Conservation (phyloP, 2,113 vertebrate species). For the Zingel zingel region DNA sequence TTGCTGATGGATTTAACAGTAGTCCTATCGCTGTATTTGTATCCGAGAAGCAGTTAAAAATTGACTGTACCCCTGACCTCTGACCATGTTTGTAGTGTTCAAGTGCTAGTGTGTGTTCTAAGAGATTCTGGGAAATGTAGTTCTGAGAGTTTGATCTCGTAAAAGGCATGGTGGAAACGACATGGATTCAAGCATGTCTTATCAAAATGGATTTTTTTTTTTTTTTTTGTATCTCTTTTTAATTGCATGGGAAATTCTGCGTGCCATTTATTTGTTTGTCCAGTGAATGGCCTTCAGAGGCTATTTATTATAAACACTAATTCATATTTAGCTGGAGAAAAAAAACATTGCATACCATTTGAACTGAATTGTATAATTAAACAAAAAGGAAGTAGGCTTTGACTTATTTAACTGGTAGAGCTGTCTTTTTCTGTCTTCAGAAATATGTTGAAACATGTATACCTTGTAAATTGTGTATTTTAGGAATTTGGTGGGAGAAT, state of each 20-base stretch:
- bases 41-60: constrained; percentile 45
- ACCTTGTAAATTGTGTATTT: constrained; percentile 75
- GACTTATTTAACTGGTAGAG: constrained; percentile 53
- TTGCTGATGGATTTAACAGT: constrained; percentile 71
- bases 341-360: constrained; percentile 37
- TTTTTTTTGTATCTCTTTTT: constrained; percentile 45
- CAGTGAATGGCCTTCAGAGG: constrained; percentile 41
- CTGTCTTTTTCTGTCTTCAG: constrained; percentile 48
- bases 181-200: constrained; percentile 57
- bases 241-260: constrained; percentile 71
- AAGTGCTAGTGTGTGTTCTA: constrained; percentile 42
- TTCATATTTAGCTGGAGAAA: constrained; percentile 56
- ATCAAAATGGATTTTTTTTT: constrained; percentile 32
- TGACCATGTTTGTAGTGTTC: constrained; percentile 53
- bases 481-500: constrained; percentile 48
- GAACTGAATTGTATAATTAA: constrained; percentile 25
- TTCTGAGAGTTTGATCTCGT: constrained; percentile 25
- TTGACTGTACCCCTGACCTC: constrained; percentile 50
- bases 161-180: constrained; percentile 40
- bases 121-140: constrained; percentile 46
- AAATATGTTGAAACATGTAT: constrained; percentile 46
- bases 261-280: constrained; percentile 71
- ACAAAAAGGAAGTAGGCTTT: constrained; percentile 58
- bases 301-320: constrained; percentile 47
- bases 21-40: constrained; percentile 49